phyloP scores from a whole-genome alignment of 2,888 invertebrate genomes.

The Tinea trinotella region DNA sequence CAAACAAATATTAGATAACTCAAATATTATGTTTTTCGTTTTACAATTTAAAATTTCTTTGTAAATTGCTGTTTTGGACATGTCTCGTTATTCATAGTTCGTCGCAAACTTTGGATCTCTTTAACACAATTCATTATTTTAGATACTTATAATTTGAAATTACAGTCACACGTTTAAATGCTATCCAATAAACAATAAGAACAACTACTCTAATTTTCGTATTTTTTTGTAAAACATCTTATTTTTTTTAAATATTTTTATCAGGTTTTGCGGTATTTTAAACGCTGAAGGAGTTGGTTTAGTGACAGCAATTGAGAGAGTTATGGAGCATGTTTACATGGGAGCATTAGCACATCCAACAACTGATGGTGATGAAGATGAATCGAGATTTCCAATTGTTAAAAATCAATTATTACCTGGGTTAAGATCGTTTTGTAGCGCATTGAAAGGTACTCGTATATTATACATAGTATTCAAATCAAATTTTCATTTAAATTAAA shows the following conservation, averaged over 20 bases:
- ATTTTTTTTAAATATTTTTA: neutral
- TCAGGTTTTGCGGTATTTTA: slow-evolving; percentile 83
- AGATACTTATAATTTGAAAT: no score
- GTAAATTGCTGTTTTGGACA: no score
- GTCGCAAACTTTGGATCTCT: no score
- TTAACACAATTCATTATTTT: no score
- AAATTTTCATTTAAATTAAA: neutral
- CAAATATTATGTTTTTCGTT: no score
- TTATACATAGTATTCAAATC: neutral
- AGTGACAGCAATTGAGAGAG: slow-evolving; percentile 88
- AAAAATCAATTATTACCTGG: slow-evolving; percentile 88
- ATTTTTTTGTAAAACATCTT: no score
- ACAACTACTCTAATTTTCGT: no score
- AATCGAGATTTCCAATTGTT: slow-evolving; percentile 83
- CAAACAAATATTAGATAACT: no score
- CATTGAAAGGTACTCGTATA: slow-evolving; percentile 89
- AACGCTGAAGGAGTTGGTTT: slow-evolving; percentile 85
- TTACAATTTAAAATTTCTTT: no score
- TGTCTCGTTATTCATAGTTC: no score
- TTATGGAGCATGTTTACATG: slow-evolving; percentile 92
- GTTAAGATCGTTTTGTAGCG: slow-evolving; percentile 89
- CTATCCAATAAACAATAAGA: no score
- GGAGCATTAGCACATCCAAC: slow-evolving; percentile 89
- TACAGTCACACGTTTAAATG: no score
- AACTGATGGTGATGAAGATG: slow-evolving; percentile 85